Evolutionary conservation across 2,113 vertebrate genomes (phyloP).

Genomic region (Mastomys natalensis): DNA sequence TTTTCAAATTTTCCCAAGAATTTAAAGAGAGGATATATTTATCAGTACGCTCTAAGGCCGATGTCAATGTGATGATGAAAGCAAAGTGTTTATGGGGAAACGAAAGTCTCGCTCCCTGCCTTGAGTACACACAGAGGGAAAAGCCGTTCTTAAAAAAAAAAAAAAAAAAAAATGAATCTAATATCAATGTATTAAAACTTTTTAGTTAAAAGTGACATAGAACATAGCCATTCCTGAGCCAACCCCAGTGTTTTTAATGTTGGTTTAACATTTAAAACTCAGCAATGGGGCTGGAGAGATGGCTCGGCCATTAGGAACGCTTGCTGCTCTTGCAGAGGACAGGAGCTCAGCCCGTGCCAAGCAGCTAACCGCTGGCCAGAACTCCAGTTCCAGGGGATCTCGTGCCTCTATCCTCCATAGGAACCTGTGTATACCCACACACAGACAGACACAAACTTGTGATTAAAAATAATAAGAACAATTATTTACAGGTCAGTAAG

Average conservation of each 20-base stretch:
- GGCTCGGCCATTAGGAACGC: neutral
- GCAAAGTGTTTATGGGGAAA: neutral
- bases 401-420: neutral
- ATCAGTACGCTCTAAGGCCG: neutral
- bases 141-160: neutral
- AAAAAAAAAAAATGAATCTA: neutral
- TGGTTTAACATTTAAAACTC: constrained; percentile 8
- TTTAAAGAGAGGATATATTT: neutral
- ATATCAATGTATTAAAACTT: neutral
- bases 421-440: neutral
- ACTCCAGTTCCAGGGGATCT: neutral
- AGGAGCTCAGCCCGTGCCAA: neutral
- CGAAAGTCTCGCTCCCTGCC: neutral
- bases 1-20: neutral
- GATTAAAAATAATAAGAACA: neutral
- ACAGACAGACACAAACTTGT: neutral
- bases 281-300: neutral
- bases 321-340: neutral
- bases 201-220: neutral
- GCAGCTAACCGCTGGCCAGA: neutral
- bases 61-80: neutral
- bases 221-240: neutral
- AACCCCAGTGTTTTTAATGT: neutral
- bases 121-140: neutral
- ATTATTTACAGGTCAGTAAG: neutral